These are phyloP conservation scores for Botia kubotai DNA, from an alignment of 2,797 vertebrate species.

Conservation along the genomic window DNA sequence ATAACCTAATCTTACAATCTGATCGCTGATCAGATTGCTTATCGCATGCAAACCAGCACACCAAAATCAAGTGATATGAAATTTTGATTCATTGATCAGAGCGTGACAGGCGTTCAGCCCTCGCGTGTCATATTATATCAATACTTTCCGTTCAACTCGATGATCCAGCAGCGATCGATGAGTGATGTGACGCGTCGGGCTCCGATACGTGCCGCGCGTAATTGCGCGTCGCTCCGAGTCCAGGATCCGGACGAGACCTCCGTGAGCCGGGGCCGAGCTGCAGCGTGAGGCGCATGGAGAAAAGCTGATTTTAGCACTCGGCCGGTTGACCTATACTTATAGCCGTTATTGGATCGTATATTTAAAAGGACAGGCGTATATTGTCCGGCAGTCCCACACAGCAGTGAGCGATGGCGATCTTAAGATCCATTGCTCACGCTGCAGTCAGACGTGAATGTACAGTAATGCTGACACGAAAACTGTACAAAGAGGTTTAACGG, in stretches of 20 bases:
- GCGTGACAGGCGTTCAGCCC: slow-evolving; percentile 70
- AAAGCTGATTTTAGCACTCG: not conserved
- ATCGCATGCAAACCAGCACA: too few relatives aligned
- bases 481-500: not conserved
- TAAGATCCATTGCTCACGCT: not conserved
- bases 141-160: slow-evolving; percentile 78
- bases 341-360: not conserved
- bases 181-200: slow-evolving; percentile 55
- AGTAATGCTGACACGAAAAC: not conserved
- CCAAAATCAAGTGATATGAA: slow-evolving; percentile 23
- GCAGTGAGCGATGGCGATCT: not conserved
- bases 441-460: not conserved
- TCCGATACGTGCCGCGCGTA: not conserved
- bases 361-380: not conserved
- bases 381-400: not conserved
- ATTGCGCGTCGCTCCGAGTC: not conserved
- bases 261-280: not conserved
- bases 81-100: slow-evolving; percentile 74
- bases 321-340: not conserved
- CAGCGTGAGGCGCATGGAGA: not conserved
- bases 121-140: slow-evolving; percentile 72
- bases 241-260: not conserved
- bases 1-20: too few relatives aligned
- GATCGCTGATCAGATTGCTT: not conserved
- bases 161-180: slow-evolving; percentile 65